phyloP scores from a whole-genome alignment of 2,113 vertebrate genomes.

The Gallinago paraguaiae region DNA sequence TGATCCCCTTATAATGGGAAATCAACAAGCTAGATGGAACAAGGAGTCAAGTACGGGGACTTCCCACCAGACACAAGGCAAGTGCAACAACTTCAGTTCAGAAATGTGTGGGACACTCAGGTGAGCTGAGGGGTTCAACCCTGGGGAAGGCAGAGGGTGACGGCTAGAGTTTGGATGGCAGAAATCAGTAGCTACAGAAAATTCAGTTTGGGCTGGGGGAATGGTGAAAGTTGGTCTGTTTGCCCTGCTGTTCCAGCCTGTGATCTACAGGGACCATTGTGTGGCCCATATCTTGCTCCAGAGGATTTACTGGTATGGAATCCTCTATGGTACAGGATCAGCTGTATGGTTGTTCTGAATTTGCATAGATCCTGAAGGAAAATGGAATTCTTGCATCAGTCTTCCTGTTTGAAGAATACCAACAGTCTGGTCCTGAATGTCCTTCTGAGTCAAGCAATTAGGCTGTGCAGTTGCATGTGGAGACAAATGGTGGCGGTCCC shows the following conservation, averaged over 20 bases:
- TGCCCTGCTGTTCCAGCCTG: rapidly evolving
- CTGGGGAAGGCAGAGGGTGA: background rate
- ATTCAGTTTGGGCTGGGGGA: rapidly evolving
- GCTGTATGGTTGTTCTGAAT: background rate
- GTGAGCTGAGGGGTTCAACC: background rate
- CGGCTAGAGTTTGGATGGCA: background rate
- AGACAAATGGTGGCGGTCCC: background rate
- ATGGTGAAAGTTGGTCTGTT: background rate
- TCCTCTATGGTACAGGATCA: no score
- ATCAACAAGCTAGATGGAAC: background rate
- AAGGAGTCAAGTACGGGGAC: background rate
- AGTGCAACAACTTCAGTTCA: background rate
- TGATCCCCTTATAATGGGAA: slow-evolving; percentile 9
- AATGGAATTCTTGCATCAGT: background rate
- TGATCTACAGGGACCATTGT: background rate
- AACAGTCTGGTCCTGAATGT: background rate
- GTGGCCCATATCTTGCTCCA: background rate
- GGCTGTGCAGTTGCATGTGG: background rate
- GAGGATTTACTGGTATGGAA: background rate
- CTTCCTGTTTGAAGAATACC: background rate
- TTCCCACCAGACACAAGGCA: slow-evolving; percentile 7
- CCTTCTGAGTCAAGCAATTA: background rate
- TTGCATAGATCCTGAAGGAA: background rate
- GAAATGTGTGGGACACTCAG: background rate
- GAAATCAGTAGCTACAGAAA: background rate